Evolutionary conservation across 2,888 invertebrate species (phyloP).

Genomic region (Andrena bucephala): DNA sequence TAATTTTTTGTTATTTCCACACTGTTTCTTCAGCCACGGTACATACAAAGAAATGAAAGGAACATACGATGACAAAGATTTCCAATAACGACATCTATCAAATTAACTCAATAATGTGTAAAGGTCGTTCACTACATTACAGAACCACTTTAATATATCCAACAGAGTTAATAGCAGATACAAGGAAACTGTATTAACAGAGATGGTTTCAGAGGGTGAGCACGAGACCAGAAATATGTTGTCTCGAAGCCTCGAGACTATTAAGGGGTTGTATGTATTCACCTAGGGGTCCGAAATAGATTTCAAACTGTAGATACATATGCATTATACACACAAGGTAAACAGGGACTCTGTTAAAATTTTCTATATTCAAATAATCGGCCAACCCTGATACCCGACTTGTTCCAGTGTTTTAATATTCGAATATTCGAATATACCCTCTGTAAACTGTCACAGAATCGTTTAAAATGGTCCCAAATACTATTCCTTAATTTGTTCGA

Average conservation of each 20-base stretch:
- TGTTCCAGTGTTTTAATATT: no score
- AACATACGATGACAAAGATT: background rate
- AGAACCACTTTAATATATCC: background rate
- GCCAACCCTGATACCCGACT: no score
- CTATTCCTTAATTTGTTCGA: no score
- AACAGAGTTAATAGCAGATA: background rate
- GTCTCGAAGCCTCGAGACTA: background rate
- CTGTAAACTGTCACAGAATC: no score
- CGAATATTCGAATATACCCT: no score
- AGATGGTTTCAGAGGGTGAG: background rate
- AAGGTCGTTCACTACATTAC: background rate
- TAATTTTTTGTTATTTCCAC: background rate
- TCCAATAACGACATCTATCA: background rate
- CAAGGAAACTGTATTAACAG: constrained; percentile 2
- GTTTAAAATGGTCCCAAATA: no score
- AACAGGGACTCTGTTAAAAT: no score
- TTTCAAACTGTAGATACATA: no score
- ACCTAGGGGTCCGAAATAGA: no score
- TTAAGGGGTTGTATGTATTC: background rate
- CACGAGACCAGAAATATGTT: background rate
- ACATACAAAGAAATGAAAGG: no score
- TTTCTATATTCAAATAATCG: no score
- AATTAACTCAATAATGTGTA: background rate
- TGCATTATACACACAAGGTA: no score
- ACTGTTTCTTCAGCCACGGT: background rate